A percentile compares a stretch with the other conserved stretches of the same genome.
Conservation (phyloP, 2,113 vertebrate species). For the Martes martes region DNA sequence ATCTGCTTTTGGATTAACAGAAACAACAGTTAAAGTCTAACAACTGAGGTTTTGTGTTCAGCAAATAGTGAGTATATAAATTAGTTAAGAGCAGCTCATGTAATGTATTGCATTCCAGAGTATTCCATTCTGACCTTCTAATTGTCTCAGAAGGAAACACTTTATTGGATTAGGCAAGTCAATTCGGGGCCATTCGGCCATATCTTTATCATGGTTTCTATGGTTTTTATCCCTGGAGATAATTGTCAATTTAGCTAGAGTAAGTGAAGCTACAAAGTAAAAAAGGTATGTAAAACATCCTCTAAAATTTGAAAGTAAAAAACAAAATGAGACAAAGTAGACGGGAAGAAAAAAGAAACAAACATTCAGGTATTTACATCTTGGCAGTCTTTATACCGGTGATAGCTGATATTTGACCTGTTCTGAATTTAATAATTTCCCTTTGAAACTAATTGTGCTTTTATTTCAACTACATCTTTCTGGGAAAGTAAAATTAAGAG, state of each 20-base stretch:
- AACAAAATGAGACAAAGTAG: neutral
- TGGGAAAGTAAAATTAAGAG: conserved; percentile 26
- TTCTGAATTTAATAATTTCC: neutral
- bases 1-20: neutral
- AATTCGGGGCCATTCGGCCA: neutral
- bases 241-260: neutral
- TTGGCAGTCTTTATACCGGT: neutral
- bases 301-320: neutral
- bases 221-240: neutral
- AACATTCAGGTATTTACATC: neutral
- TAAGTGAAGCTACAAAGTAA: neutral
- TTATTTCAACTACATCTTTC: neutral
- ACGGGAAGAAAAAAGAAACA: neutral
- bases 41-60: neutral
- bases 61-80: neutral
- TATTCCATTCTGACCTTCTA: neutral
- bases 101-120: neutral
- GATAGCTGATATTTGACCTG: neutral
- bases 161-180: neutral
- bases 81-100: neutral
- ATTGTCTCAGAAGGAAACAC: neutral
- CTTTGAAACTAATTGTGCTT: neutral
- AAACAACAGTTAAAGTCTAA: neutral
- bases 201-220: neutral
- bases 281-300: neutral